Conservation (phyloP, 2,888 invertebrate genomes). For the Lasioglossum marginatum region DNA sequence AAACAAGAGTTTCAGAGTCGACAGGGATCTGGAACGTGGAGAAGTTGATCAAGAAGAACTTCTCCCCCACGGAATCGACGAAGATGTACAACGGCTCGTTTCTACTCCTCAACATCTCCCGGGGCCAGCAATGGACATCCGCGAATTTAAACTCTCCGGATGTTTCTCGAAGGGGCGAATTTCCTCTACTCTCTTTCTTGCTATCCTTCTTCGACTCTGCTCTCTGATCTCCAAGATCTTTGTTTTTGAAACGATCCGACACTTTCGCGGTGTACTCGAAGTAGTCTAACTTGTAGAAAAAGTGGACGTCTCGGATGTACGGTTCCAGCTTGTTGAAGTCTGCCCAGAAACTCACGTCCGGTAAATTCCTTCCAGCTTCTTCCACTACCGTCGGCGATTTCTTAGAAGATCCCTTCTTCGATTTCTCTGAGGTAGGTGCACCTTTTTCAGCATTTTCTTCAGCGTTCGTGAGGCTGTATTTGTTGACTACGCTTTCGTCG, state of each 20-base stretch:
- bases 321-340: constrained; percentile 74
- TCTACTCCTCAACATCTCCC: constrained; percentile 45
- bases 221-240: constrained; percentile 3
- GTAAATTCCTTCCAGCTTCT: neutral
- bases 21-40: constrained; percentile 32
- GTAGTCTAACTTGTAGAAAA: constrained; percentile 72
- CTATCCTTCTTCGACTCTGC: constrained; percentile 30
- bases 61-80: constrained; percentile 69
- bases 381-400: neutral
- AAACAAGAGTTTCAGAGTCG: neutral
- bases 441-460: neutral
- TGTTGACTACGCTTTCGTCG: constrained; percentile 33
- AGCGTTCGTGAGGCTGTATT: neutral
- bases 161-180: constrained; percentile 12
- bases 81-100: constrained; percentile 75
- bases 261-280: constrained; percentile 65
- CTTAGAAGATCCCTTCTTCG: neutral
- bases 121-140: constrained; percentile 48
- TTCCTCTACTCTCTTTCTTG: constrained; percentile 46
- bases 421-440: neutral
- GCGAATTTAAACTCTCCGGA: constrained; percentile 32
- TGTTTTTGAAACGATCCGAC: constrained; percentile 1
- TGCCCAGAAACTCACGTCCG: constrained; percentile 67
- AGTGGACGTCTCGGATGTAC: constrained; percentile 61
- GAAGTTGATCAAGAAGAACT: constrained; percentile 71